Base-by-base conservation (phyloP, 2,113 vertebrate genomes). In the Morphnarchus princeps region DNA sequence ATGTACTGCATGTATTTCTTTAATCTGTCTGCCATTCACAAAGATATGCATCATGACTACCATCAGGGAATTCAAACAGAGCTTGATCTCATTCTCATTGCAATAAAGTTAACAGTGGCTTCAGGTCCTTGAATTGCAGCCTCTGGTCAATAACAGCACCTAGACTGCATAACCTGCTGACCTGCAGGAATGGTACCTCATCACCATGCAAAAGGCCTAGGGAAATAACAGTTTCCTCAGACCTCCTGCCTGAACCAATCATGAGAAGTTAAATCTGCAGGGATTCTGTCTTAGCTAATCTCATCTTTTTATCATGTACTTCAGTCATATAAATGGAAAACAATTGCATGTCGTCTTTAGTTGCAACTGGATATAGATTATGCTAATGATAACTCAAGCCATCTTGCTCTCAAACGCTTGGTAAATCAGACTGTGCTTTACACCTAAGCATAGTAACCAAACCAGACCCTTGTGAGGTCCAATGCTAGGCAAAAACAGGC, bases 281-380 rank as follows among this genome's bases (percentile, higher is more conserved):
- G 47, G 14, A 36, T 29, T 72, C 62, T 89, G 28, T 28, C 2
- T 87, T n/a, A 31, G 57, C 36, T 78, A 36, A 61, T 79, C 55
- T 74, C 0, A 0, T 40, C 34, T 38, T 93, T 79, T 57, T 62
- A 69, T 76, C 28, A 25, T 0, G 0, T 38, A 24, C 18, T 94
- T 69, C 69, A 54, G 21, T 65, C 72, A 24, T 18, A 67, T 50
- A 58, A 86, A 73, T 72, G 45, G 43, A 94, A 79, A 89, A 67
- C 31, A 67, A 61, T 40, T 79, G 20, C 66, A 49, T n/a, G 16
- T 22, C 32, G 28, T 45, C 40, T 61, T 76, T n/a, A 71, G 12
- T 16, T 70, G 54, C 24, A 87, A 22, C 40, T 32, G n/a, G 9
- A 9, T 78, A 71, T 49, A 73, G 67, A 83, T 69, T 28, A 69